Evolutionary conservation across 2,113 vertebrate species (phyloP).

Genomic region (Tragelaphus buxtoni): DNA sequence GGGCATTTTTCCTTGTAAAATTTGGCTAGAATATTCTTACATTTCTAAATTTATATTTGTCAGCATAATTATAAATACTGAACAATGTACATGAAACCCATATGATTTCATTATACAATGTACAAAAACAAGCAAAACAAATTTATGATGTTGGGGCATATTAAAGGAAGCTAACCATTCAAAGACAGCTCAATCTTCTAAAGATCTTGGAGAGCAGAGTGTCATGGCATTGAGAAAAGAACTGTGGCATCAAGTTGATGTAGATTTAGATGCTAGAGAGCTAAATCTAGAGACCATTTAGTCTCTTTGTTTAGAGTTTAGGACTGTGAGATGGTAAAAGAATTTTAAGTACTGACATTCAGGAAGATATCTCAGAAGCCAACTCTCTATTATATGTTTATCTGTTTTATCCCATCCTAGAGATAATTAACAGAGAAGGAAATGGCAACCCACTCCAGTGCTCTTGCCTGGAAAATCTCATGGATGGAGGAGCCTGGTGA

Average conservation of each 20-base stretch:
- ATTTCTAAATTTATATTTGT: background rate
- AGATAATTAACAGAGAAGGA: background rate
- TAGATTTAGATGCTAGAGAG: background rate
- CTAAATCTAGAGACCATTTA: background rate
- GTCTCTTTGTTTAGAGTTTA: background rate
- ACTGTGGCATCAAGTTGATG: background rate
- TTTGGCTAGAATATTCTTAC: background rate
- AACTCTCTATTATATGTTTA: background rate
- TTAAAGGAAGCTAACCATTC: background rate
- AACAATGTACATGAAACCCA: background rate
- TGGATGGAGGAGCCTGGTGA: too few species aligned
- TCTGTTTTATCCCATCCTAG: background rate
- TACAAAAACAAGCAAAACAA: background rate
- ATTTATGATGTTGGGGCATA: background rate
- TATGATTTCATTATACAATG: background rate
- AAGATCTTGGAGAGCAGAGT: background rate
- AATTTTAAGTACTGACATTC: background rate
- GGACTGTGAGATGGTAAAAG: background rate
- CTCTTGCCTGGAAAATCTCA: too few species aligned
- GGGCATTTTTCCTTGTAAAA: background rate
- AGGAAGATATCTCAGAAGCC: background rate
- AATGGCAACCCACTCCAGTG: too few species aligned
- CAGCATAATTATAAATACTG: background rate
- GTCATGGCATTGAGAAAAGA: background rate
- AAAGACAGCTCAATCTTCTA: background rate